Percentiles rank a stretch among this genome's conserved stretches.
Conservation (phyloP, 2,888 invertebrate genomes). For the Cephus sareptanus region DNA sequence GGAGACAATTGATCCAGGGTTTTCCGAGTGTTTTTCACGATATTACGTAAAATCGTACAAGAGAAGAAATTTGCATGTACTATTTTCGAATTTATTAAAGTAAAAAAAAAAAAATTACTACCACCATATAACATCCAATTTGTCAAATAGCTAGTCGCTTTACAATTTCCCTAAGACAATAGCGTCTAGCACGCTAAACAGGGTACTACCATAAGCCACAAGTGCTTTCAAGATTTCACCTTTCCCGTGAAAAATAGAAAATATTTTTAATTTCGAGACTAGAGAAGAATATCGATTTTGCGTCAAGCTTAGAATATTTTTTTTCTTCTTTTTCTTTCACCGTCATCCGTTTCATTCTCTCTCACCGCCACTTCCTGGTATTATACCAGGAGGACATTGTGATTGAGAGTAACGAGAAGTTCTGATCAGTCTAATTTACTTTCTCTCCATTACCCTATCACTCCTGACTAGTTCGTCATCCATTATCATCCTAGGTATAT, state of each 20-base stretch:
- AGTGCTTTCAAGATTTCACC: not conserved
- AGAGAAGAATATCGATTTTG: not conserved
- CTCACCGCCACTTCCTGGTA: not conserved
- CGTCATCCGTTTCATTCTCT: not conserved
- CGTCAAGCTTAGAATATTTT: not conserved
- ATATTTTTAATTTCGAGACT: not conserved
- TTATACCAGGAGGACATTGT: not conserved
- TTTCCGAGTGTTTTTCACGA: not conserved
- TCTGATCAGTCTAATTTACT: not conserved
- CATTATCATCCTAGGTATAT: not conserved
- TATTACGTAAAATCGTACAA: not conserved
- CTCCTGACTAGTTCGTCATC: not conserved
- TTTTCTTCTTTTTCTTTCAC: not conserved
- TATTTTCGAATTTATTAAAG: too few relatives aligned
- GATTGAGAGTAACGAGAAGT: not conserved
- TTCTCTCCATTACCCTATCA: not conserved
- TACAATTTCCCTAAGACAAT: not conserved
- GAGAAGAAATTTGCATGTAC: not conserved
- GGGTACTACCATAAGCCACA: not conserved
- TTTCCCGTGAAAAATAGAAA: not conserved
- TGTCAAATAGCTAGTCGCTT: not conserved
- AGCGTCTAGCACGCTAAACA: not conserved
- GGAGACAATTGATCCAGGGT: not conserved
- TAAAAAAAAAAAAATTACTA: too few relatives aligned
- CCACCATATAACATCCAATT: too few relatives aligned